These are phyloP conservation scores for Macaca nemestrina DNA, from an alignment of 2,113 vertebrate genomes.

Conservation along the genomic window DNA sequence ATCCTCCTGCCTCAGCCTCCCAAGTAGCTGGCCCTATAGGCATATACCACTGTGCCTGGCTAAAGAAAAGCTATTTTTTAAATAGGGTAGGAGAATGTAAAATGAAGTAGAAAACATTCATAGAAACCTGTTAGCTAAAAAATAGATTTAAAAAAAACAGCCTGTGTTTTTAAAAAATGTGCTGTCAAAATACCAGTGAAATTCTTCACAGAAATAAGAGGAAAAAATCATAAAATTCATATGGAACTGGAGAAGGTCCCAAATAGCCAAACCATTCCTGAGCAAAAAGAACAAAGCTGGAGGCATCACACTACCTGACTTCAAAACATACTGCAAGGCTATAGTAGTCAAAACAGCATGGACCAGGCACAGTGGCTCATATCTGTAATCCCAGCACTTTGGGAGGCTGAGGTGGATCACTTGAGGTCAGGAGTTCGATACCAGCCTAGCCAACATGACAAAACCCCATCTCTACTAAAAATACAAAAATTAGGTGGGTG, in stretches of 20 bases:
- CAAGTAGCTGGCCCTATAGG: background rate
- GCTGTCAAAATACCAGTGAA: background rate
- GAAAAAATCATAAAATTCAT: background rate
- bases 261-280: background rate
- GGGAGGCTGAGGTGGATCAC: background rate
- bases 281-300: background rate
- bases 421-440: background rate
- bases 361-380: background rate
- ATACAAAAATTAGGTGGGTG: no score
- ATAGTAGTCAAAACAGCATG: background rate
- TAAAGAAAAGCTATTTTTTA: background rate
- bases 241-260: background rate
- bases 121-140: slow-evolving; percentile 9
- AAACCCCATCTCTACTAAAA: no score
- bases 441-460: no score
- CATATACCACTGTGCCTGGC: background rate
- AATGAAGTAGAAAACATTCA: background rate
- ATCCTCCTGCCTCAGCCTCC: background rate
- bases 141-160: background rate
- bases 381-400: background rate
- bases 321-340: background rate
- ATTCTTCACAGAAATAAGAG: background rate
- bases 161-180: background rate
- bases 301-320: background rate
- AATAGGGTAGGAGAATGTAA: slow-evolving; percentile 8